Evolutionary conservation across 2,888 invertebrate species (phyloP), one percentile per base, ranked within the genome.

Genomic region (Acanthopleura granulata): DNA sequence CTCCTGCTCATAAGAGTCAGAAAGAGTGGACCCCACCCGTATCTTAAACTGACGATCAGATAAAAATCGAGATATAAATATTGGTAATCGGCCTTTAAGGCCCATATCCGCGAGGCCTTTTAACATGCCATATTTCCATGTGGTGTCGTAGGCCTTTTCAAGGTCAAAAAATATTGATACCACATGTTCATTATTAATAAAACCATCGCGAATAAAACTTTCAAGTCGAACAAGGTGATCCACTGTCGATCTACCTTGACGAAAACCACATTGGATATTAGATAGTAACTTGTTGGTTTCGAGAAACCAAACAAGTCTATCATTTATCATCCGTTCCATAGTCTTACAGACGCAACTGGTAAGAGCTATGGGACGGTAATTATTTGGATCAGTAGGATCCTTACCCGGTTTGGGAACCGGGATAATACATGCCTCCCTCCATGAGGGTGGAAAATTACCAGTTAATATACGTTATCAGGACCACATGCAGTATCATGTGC

Each of bases 291-390:
- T n/a, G n/a, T n/a, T n/a, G n/a, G n/a, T n/a, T n/a, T n/a, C n/a
- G n/a, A n/a, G n/a, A 12, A 84, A 78, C 0, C 82, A 73, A 29
- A 76, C 69, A 71, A n/a, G n/a, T 81, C 83, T 11, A 85, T 76
- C 80, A 84, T 81, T 66, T 76, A 49, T 72, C n/a, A n/a, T 83
- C 84, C 79, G 84, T 76, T 0, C 80, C 71, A 40, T 40, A 9
- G 1, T 18, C 1, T 57, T 12, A n/a, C 6, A 12, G 12, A 1
- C 57, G 18, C 57, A 22, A 40, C 4, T 9, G n/a, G n/a, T n/a
- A n/a, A n/a, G n/a, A n/a, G n/a, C n/a, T n/a, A n/a, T n/a, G n/a
- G n/a, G n/a, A n/a, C n/a, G n/a, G n/a, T n/a, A n/a, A n/a, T n/a
- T n/a, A n/a, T n/a, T n/a, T n/a, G n/a, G n/a, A n/a, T n/a, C n/a